phyloP scores from a whole-genome alignment of 2,113 vertebrate species.

The Stegostoma tigrinum region DNA sequence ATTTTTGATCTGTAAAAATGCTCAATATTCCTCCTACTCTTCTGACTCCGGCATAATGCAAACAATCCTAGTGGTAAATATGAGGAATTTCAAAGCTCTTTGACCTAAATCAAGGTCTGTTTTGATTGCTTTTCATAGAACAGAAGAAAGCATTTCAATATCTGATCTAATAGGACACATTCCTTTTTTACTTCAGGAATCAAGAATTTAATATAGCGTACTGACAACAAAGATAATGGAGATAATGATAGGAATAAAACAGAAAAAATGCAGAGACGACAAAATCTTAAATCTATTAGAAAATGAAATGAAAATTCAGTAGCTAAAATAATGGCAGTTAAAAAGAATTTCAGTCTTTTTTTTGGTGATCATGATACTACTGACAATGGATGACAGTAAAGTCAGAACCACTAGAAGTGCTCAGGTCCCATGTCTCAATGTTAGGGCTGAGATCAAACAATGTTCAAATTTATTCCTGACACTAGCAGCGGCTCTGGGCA shows the following conservation, averaged over 20 bases:
- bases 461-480: not conserved
- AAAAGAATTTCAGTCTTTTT: not conserved
- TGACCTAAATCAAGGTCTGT: not conserved
- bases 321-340: not conserved
- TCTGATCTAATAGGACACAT: not conserved
- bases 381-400: not conserved
- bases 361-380: not conserved
- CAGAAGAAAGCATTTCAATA: not conserved
- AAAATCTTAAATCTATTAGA: not conserved
- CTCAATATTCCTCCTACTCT: not conserved
- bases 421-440: not conserved
- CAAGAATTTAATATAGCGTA: not conserved
- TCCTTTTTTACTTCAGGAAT: not conserved
- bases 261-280: not conserved
- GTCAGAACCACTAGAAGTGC: not conserved
- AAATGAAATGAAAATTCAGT: not conserved
- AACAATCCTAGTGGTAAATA: not conserved
- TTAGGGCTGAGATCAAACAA: not conserved
- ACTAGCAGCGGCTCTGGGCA: not conserved
- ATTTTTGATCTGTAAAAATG: not conserved
- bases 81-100: not conserved
- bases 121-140: not conserved
- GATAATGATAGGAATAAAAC: not conserved
- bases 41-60: not conserved
- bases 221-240: not conserved